Evolutionary conservation across 37 sponge, comb jelly and placozoan genomes (phyloP), one percentile per base, ranked within the genome.

Genomic region (Chondrosia reniformis): DNA sequence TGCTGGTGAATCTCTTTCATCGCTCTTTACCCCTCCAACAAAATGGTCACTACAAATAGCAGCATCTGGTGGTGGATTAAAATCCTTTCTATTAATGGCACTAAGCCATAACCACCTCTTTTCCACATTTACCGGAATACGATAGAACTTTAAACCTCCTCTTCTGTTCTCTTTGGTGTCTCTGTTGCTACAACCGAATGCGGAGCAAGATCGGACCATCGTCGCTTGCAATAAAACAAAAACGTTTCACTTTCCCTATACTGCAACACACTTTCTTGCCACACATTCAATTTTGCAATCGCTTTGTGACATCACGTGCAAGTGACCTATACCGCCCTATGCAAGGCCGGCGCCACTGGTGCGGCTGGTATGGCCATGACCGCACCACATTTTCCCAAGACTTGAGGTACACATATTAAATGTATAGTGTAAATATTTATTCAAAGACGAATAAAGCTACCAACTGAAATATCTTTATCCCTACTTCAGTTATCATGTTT

Each of bases 31-130:
- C 38, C 52, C 52, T 49, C 74, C 46, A 45, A 73, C 74, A 34
- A 73, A 73, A 42, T 73, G 74, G 32, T 43, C 74, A 34, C 74
- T 73, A 31, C 74, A 73, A 6, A 73, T 73, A 46, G 21, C n/a
- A 38, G 45, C 42, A 32, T 73, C n/a, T 2, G 45, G 46, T 12
- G n/a, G n/a, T 37, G 74, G 74, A 28, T 73, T 28, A 34, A 37
- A 73, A 31, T 73, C 74, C 30, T 73, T 73, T 32, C 46, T 73
- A 25, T 73, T 73, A 17, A 73, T 73, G 19, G 74, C 74, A 4
- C 45, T 37, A n/a, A 73, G 45, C 74, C 74, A 73, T 15, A 73
- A 73, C n/a, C 27, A 25, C 52, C 46, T 2, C 8, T 41, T 73
- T 45, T 4, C 22, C 9, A 17, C 15, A 15, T 40, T 32, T 69